A percentile compares a stretch with the other conserved stretches of the same genome.
Conservation (phyloP, 2,797 vertebrate species). For the Varecia variegata region DNA sequence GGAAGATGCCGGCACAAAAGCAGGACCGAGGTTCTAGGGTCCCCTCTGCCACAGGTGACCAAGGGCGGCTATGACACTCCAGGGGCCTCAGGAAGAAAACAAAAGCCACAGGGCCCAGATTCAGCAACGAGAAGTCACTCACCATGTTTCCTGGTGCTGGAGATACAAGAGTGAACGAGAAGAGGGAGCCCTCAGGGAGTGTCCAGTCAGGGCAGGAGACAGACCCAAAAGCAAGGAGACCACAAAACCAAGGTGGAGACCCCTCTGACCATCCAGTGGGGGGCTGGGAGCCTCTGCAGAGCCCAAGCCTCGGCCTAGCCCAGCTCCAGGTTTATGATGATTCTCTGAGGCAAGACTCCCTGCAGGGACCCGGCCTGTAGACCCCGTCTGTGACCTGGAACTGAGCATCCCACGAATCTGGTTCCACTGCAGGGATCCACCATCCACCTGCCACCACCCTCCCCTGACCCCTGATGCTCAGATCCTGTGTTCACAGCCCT, state of each 20-base stretch:
- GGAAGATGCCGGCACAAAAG: too few relatives aligned
- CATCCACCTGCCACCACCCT: neutral
- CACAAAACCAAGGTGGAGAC: neutral
- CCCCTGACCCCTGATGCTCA: neutral
- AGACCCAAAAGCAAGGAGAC: neutral
- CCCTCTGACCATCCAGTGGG: too few relatives aligned
- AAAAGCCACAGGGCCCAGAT: neutral
- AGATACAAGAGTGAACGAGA: neutral
- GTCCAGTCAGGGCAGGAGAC: neutral
- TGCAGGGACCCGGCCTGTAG: neutral
- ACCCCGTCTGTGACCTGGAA: neutral
- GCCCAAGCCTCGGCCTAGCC: neutral
- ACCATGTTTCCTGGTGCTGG: fast-evolving
- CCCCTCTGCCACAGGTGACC: neutral
- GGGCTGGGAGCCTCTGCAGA: neutral
- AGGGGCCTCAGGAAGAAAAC: neutral
- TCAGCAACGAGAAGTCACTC: neutral
- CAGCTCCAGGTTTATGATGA: neutral
- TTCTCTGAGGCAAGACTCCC: neutral
- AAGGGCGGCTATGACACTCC: fast-evolving
- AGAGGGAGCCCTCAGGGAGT: neutral
- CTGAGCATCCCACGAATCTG: fast-evolving
- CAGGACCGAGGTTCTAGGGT: too few relatives aligned
- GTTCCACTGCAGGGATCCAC: neutral
- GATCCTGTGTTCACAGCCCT: neutral